phyloP scores from a whole-genome alignment of 2,888 invertebrate genomes.

The Perizoma affinitatum region DNA sequence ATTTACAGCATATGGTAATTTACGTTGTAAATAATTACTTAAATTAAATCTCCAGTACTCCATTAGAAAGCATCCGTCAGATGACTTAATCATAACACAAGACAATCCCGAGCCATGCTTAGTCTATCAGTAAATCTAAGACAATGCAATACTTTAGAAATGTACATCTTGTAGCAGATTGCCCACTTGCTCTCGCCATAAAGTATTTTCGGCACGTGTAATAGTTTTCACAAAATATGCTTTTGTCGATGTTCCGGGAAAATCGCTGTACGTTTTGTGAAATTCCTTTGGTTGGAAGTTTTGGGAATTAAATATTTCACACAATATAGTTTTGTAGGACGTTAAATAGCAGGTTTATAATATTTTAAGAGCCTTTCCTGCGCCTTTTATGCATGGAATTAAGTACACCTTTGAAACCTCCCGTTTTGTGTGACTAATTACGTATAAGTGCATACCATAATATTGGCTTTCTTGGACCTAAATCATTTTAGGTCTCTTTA shows the following conservation, averaged over 20 bases:
- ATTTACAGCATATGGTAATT: too few relatives aligned
- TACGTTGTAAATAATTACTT: too few relatives aligned
- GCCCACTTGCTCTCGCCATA: constrained; percentile 7
- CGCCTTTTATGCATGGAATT: not conserved
- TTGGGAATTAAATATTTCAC: constrained; percentile 16
- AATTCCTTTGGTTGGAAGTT: constrained; percentile 14
- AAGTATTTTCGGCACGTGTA: constrained; percentile 28
- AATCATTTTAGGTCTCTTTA: too few relatives aligned
- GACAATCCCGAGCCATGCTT: too few relatives aligned
- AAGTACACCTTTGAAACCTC: constrained; percentile 1
- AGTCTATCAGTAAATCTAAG: too few relatives aligned
- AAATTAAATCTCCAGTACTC: too few relatives aligned
- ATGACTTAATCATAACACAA: too few relatives aligned
- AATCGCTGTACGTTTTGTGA: constrained; percentile 16
- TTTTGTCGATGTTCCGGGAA: constrained; percentile 16
- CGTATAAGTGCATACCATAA: too few relatives aligned
- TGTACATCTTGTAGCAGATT: not conserved
- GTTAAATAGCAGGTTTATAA: constrained; percentile 2
- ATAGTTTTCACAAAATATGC: constrained; percentile 27
- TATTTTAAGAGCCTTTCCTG: constrained; percentile 1
- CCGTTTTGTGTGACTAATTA: too few relatives aligned
- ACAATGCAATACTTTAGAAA: too few relatives aligned
- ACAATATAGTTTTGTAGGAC: constrained; percentile 6
- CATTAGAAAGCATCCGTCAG: too few relatives aligned
- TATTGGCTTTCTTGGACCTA: too few relatives aligned